phyloP scores from a whole-genome alignment of 1,140 invertebrate species.

The Samia ricini region DNA sequence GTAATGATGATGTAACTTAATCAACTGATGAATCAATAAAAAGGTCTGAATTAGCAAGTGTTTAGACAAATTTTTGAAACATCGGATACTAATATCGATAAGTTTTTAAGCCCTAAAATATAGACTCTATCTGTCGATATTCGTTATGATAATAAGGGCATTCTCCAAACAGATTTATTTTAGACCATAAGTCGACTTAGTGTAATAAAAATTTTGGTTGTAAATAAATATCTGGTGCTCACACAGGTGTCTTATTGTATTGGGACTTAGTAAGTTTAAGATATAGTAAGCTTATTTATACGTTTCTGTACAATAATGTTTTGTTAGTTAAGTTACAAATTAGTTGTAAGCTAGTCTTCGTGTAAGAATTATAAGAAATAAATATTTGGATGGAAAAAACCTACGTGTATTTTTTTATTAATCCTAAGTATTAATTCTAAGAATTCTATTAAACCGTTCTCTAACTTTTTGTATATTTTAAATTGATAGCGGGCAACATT shows the following conservation, averaged over 20 bases:
- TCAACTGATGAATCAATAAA: neutral
- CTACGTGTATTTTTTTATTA: neutral
- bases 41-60: neutral
- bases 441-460: no score
- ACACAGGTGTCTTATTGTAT: neutral
- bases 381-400: neutral
- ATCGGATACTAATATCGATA: neutral
- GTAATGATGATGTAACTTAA: neutral
- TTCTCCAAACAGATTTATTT: no score
- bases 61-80: neutral
- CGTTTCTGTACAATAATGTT: constrained; percentile 43
- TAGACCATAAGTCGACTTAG: no score
- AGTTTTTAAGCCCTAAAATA: neutral
- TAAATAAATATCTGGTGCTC: neutral
- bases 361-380: constrained; percentile 40
- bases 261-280: constrained; percentile 8
- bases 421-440: no score
- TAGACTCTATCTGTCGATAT: no score
- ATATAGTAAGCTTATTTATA: constrained; percentile 63
- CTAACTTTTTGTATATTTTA: no score
- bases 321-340: constrained; percentile 69
- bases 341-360: constrained; percentile 74
- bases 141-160: no score
- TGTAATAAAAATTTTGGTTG: neutral
- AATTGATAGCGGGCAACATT: no score